Evolutionary conservation across 2,797 vertebrate species (phyloP).

Genomic region (Takifugu ocellatus): DNA sequence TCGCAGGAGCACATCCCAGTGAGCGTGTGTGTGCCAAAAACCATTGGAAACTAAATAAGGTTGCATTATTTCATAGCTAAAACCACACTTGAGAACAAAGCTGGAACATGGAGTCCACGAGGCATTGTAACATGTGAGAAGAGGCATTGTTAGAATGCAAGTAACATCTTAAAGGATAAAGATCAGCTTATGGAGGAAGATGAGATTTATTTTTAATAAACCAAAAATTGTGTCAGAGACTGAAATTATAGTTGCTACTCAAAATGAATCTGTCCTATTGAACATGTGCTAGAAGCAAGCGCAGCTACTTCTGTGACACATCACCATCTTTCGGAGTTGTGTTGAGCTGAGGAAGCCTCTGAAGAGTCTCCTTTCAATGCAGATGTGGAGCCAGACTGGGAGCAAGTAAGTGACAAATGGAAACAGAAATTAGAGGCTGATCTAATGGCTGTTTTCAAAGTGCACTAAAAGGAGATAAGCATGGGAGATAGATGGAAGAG

Average conservation of each 20-base stretch:
- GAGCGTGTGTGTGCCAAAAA: too few relatives aligned
- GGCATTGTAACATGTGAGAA: constrained; percentile 1
- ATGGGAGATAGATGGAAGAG: constrained; percentile 25
- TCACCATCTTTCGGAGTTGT: constrained; percentile 28
- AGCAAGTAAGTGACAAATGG: constrained; percentile 9
- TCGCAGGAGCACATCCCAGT: background rate
- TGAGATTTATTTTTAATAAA: background rate
- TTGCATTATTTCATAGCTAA: too few relatives aligned
- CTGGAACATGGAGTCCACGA: background rate
- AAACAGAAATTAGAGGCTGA: constrained; percentile 9
- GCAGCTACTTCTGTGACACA: constrained; percentile 33
- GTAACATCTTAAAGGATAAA: constrained; percentile 13
- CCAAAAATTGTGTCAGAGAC: constrained; percentile 3
- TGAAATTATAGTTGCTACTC: constrained; percentile 4
- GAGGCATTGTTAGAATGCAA: background rate
- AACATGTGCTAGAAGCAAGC: constrained; percentile 22
- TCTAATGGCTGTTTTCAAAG: constrained; percentile 31
- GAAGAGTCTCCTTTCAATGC: constrained; percentile 28
- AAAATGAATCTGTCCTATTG: constrained; percentile 15
- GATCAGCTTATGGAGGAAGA: background rate
- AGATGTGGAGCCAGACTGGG: constrained; percentile 10
- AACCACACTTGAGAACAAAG: background rate
- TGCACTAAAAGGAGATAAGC: constrained; percentile 27
- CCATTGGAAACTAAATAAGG: too few relatives aligned
- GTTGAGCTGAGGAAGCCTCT: constrained; percentile 28